phyloP scores from a whole-genome alignment of 2,113 vertebrate genomes.

The Vireo altiloquus region DNA sequence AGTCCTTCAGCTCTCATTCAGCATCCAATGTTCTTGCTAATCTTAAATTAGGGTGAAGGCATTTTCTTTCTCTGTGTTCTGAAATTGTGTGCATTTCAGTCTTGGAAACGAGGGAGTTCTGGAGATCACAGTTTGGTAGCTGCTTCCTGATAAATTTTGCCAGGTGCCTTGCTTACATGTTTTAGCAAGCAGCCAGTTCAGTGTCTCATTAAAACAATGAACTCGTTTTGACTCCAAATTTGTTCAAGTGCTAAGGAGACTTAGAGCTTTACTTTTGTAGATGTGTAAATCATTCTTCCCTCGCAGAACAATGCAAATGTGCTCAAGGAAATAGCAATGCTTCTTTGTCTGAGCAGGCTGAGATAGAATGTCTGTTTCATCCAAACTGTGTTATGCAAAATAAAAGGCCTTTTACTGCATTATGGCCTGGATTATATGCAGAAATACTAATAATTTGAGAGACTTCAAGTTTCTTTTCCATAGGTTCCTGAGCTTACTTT shows the following conservation, averaged over 20 bases:
- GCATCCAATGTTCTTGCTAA: neutral
- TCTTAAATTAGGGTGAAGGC: neutral
- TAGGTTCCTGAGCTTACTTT: neutral
- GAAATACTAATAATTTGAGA: neutral
- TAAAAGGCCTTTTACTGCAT: neutral
- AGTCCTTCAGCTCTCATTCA: neutral
- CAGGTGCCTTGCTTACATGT: neutral
- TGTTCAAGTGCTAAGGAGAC: slow-evolving; percentile 1
- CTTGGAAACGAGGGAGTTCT: neutral
- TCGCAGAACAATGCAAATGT: neutral
- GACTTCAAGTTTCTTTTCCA: neutral
- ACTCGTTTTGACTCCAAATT: neutral
- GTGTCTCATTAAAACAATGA: neutral
- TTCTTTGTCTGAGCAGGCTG: neutral
- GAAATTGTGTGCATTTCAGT: neutral
- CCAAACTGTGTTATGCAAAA: neutral
- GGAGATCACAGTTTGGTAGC: neutral
- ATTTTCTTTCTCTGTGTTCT: neutral
- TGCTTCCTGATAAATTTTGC: neutral
- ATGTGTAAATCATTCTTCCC: neutral
- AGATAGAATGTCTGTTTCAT: neutral
- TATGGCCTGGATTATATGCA: neutral
- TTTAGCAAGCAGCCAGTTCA: neutral
- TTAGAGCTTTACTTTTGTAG: neutral
- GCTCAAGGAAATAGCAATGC: neutral